Conservation (phyloP, 1,140 invertebrate species). For the Lysiphlebus fabarum region DNA sequence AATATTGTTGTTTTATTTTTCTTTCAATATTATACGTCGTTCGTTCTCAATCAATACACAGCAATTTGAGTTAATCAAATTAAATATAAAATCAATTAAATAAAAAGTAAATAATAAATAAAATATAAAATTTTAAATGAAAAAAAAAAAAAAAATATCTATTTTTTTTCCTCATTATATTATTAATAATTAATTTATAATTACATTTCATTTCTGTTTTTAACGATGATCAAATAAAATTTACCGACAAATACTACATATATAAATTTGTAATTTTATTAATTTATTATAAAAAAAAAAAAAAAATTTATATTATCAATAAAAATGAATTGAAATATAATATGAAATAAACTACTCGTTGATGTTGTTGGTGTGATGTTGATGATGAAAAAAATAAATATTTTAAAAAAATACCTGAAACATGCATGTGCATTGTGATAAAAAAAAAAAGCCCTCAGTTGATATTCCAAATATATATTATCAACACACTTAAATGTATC, state of each 20-base stretch:
- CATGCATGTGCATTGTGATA: too few species aligned
- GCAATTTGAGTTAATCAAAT: constrained; percentile 5
- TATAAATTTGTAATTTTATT: too few species aligned
- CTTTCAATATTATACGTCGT: not conserved
- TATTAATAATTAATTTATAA: not conserved
- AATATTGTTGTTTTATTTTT: not conserved
- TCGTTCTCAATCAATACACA: not conserved
- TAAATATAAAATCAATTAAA: not conserved
- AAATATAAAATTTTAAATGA: too few species aligned
- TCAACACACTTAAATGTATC: constrained; percentile 13
- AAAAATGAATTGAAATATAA: too few species aligned
- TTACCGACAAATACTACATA: too few species aligned
- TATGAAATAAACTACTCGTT: too few species aligned
- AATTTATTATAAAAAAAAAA: too few species aligned
- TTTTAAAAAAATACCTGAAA: too few species aligned
- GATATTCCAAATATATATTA: not conserved
- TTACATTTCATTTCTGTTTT: not conserved
- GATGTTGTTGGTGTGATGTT: too few species aligned
- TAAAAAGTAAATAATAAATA: too few species aligned
- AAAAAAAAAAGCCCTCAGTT: not conserved
- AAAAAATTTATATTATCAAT: too few species aligned
- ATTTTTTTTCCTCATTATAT: not conserved
- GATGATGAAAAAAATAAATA: too few species aligned
- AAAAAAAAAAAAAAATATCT: not conserved
- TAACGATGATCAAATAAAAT: not conserved